Evolutionary conservation across 2,797 vertebrate genomes (phyloP), one percentile per base, ranked within the genome.

Genomic region (Tangara arthus): DNA sequence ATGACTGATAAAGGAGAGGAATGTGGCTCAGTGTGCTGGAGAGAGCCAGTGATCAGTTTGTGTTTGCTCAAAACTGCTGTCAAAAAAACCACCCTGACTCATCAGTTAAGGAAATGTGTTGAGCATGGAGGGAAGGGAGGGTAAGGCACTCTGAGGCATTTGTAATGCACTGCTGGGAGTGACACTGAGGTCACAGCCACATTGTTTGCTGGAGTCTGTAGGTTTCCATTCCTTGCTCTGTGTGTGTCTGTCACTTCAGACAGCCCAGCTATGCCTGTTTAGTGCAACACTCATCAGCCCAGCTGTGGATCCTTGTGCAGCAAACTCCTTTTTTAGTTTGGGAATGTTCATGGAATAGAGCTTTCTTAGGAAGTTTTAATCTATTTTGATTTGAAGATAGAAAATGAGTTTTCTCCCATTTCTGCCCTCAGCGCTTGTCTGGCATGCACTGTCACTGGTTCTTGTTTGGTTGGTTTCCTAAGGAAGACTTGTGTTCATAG

Each of bases 101-200:
- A 75, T 84, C 50, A 95, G 30, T 72, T 79, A 34, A 88, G 89
- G 93, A 89, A 93, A 78, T 56, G 55, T 56, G 56, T 90, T 88
- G 70, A 91, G 35, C 32, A 2, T 71, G 88, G 70, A 85, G 46
- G 83, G 63, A 76, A 87, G 75, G 50, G 71, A 77, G 41, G 9
- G 23, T 88, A 71, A 88, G 66, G 66, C 0, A 0, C 55, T 89
- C 34, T 81, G 32, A 90, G 34, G 56, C 69, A 37, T 96, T 93
- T 75, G 41, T 93, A 71, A 47, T 16, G 28, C 55, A 23, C 57
- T 69, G 42, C 84, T 90, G 20, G 8, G 68, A 72, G 61, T 68
- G 72, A 68, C 77, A 46, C 55, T 34, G 68, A 94, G 94, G 86
- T 69, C 90, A 70, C 46, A 73, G 76, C 32, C 78, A 64, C 59